phyloP scores from a whole-genome alignment of 92 coral and sea anemone species.

The Zoanthus sansibaricus region DNA sequence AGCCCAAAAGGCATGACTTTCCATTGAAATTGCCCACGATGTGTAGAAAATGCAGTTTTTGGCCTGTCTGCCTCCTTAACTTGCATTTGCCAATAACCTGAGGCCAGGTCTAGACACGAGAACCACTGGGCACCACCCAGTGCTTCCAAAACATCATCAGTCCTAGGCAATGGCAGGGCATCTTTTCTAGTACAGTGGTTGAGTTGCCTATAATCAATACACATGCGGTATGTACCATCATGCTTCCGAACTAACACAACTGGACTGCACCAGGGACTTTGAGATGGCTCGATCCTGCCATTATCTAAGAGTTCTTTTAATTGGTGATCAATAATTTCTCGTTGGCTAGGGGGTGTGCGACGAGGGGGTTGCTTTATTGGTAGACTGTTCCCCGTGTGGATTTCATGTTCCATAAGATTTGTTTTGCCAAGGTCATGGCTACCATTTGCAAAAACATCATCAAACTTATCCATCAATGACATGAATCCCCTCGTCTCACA shows the following conservation, averaged over 20 bases:
- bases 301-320: conserved; percentile 42
- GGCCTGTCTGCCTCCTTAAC: conserved; percentile 37
- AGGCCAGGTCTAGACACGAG: not conserved
- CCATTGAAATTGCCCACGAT: too few species aligned
- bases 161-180: conserved; percentile 61
- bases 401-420: conserved; percentile 35
- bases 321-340: conserved; percentile 48
- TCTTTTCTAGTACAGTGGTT: conserved; percentile 60
- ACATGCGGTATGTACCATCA: conserved; percentile 47
- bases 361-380: conserved; percentile 50
- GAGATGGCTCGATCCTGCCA: conserved; percentile 28
- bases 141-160: conserved; percentile 57
- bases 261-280: conserved; percentile 63
- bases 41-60: conserved; percentile 43
- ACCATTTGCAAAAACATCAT: conserved; percentile 41
- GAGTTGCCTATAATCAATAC: conserved; percentile 56
- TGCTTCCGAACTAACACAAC: conserved; percentile 59
- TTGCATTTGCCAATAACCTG: conserved; percentile 52
- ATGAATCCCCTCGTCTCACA: conserved; percentile 14
- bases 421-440: conserved; percentile 43
- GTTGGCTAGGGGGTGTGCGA: conserved; percentile 30
- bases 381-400: conserved; percentile 32
- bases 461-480: conserved; percentile 21
- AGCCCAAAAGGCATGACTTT: too few species aligned
- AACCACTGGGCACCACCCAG: conserved; percentile 46